Base-by-base conservation (phyloP, 1,140 invertebrate species). In the Spodoptera frugiperda region DNA sequence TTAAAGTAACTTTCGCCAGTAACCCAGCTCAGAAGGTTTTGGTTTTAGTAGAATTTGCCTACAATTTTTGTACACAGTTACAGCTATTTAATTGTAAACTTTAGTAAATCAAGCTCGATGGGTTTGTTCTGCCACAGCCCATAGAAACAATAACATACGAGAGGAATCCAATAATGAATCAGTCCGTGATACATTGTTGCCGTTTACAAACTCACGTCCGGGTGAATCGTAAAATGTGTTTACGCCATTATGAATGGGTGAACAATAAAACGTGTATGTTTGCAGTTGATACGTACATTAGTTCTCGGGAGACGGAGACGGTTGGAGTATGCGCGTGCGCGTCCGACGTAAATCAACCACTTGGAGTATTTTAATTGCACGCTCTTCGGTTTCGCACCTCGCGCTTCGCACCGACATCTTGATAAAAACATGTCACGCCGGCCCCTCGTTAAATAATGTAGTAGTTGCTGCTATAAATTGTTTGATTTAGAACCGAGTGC, bases 341-440 rank as follows among this genome's bases (percentile, higher is more conserved):
- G 30, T 70, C 65, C 54, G 55, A n/a, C 71, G 75, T 85, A 87
- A 83, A 85, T 87, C 83, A 85, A 83, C 77, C 80, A 51, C 78
- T 49, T 67, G 51, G 53, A 84, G 81, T 77, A 78, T 78, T 84
- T 86, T 84, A 82, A 83, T 80, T 79, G 76, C 71, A 72, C 65
- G 80, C 76, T 78, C 70, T 84, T 78, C 73, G 78, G 76, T 83
- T 87, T 84, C 81, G 77, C 82, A 84, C 84, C 76, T 87, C 68
- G 76, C 54, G 54, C 2, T 8, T 19, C 54, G 54, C 21, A 19
- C 21, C 54, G 61, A 75, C 70, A 83, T 82, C 78, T 82, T 80
- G 81, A 86, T 85, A 86, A 86, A 81, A 82, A 80, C 79, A 78
- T 82, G 80, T 84, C 82, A 84, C 72, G 74, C 33, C 54, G 71